Evolutionary conservation across 1,140 invertebrate genomes (phyloP).

Genomic region (Drosophila gunungcola): DNA sequence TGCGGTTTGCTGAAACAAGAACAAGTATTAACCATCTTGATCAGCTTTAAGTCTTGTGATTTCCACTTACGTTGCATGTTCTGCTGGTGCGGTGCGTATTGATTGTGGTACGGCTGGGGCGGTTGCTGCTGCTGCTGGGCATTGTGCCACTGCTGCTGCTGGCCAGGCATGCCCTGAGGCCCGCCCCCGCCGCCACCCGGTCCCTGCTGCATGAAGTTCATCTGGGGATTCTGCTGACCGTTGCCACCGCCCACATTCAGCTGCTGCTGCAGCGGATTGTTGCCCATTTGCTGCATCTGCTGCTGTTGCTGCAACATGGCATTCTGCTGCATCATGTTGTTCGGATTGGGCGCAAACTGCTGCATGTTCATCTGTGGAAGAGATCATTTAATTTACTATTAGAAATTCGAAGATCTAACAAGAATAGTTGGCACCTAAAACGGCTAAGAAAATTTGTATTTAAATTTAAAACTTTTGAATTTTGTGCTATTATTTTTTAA

Average conservation of each 20-base stretch:
- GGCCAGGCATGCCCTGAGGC: constrained; percentile 60
- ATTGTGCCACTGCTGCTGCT: constrained; percentile 72
- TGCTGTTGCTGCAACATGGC: constrained; percentile 75
- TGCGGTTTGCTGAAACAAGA: constrained; percentile 86
- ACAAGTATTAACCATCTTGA: not conserved
- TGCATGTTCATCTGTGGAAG: constrained; percentile 71
- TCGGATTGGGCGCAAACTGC: constrained; percentile 75
- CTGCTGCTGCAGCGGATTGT: constrained; percentile 75
- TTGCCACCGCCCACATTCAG: constrained; percentile 67
- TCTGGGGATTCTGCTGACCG: constrained; percentile 74
- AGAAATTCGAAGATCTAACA: no score
- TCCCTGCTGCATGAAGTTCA: constrained; percentile 75
- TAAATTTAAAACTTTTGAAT: not conserved
- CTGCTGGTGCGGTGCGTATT: constrained; percentile 69
- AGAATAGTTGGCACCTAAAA: constrained; percentile 3
- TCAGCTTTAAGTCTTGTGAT: not conserved
- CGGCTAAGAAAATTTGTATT: not conserved
- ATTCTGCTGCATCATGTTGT: constrained; percentile 77
- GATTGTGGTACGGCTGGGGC: constrained; percentile 70
- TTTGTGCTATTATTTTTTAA: not conserved
- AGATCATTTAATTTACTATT: not conserved
- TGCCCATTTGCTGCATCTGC: constrained; percentile 67
- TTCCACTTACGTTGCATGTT: constrained; percentile 65
- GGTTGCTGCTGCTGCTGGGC: constrained; percentile 75
- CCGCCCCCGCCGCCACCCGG: constrained; percentile 60